Conservation (phyloP, 30 jellyfish, hydroid and myxozoan species). For the Morbakka virulenta region DNA sequence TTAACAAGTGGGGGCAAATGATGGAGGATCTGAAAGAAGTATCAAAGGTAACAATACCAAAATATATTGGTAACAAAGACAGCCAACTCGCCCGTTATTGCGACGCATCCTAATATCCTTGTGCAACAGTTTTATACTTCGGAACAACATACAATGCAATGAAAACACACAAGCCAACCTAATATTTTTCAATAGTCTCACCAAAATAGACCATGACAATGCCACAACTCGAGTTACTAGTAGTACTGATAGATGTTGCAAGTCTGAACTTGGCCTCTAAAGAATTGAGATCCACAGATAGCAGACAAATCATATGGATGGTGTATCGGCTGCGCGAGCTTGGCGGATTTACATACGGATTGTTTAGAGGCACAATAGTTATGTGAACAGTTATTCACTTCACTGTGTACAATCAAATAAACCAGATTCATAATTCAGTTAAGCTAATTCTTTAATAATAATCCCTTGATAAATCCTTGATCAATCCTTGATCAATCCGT, state of each 20-base stretch:
- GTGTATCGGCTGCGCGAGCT: slow-evolving; percentile 6
- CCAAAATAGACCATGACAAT: no score
- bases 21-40: not conserved
- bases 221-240: slow-evolving; percentile 10
- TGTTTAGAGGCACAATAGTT: no score
- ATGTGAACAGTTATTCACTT: no score
- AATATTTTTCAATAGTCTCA: no score
- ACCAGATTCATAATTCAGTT: not conserved
- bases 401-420: no score
- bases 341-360: not conserved
- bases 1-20: not conserved
- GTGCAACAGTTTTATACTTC: no score
- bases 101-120: no score
- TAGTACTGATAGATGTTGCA: slow-evolving; percentile 5
- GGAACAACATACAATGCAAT: no score
- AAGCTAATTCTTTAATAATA: not conserved
- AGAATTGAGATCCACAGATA: not conserved
- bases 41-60: not conserved
- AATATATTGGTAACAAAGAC: not conserved
- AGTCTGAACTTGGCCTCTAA: not conserved
- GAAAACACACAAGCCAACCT: no score
- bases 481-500: no score
- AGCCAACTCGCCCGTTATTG: not conserved
- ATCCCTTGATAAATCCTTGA: no score
- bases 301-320: not conserved